A percentile compares a stretch with the other conserved stretches of the same genome.
Conservation (phyloP, 1,140 invertebrate species). For the Macrotrachela quadricornifera region DNA sequence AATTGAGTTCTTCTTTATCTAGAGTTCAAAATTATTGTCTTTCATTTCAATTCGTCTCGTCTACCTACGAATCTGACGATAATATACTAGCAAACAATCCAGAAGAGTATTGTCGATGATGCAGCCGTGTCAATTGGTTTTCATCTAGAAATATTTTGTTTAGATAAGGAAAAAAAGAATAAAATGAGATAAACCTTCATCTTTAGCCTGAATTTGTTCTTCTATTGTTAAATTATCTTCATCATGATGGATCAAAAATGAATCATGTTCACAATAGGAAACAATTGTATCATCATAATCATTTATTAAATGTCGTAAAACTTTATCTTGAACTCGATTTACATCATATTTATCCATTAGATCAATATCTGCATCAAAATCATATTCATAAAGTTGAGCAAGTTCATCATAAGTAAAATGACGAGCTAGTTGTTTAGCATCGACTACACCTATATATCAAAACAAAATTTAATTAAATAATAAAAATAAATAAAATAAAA, state of each 20-base stretch:
- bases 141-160: too few relatives aligned
- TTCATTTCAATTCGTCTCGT: too few relatives aligned
- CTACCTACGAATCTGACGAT: too few relatives aligned
- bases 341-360: neutral
- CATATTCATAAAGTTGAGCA: conserved; percentile 62
- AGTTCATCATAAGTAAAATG: conserved; percentile 74
- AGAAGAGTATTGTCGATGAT: too few relatives aligned
- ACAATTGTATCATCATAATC: conserved; percentile 46
- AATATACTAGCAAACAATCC: too few relatives aligned
- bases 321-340: conserved; percentile 39
- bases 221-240: conserved; percentile 4
- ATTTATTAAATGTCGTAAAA: conserved; percentile 60
- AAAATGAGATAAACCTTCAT: too few relatives aligned
- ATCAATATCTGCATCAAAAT: conserved; percentile 34
- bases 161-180: too few relatives aligned
- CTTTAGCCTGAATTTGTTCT: neutral
- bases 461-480: too few relatives aligned
- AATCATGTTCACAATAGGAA: conserved; percentile 76
- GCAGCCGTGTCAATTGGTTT: too few relatives aligned
- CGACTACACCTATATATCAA: conserved; percentile 56
- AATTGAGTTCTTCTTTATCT: too few relatives aligned
- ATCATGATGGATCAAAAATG: conserved; percentile 45
- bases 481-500: too few relatives aligned
- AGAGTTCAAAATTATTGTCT: too few relatives aligned
- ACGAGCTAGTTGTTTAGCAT: conserved; percentile 84